phyloP scores from a whole-genome alignment of 2,888 invertebrate genomes.

The Hirtodrosophila histrioides region DNA sequence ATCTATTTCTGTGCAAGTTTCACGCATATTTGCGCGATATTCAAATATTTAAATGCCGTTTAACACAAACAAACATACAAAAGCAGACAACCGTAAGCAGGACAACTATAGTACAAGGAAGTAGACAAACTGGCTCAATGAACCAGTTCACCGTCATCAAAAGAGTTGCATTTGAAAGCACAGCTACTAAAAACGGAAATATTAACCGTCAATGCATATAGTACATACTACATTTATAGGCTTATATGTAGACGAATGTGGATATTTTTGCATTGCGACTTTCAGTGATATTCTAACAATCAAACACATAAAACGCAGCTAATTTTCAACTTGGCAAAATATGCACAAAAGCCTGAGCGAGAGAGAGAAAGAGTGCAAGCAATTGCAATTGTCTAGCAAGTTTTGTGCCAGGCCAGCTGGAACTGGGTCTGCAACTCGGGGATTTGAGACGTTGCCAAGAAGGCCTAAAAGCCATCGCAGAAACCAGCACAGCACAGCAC shows the following conservation, averaged over 20 bases:
- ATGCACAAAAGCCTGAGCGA: constrained; percentile 1
- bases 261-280: constrained; percentile 25
- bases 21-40: too few relatives aligned
- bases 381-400: constrained; percentile 56
- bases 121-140: not conserved
- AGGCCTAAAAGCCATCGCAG: constrained; percentile 34
- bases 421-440: constrained; percentile 27
- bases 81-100: too few relatives aligned
- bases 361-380: constrained; percentile 12
- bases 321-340: constrained; percentile 49
- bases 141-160: not conserved
- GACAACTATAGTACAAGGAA: too few relatives aligned
- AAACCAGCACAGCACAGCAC: not conserved
- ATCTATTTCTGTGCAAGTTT: too few relatives aligned
- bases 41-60: too few relatives aligned
- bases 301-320: constrained; percentile 53
- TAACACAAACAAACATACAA: too few relatives aligned
- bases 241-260: constrained; percentile 10
- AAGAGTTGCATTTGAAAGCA: not conserved
- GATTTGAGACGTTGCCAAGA: constrained; percentile 52
- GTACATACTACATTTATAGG: too few relatives aligned
- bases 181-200: constrained; percentile 5
- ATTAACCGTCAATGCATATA: constrained; percentile 16
- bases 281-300: constrained; percentile 18
- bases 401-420: constrained; percentile 39